Percentiles rank a stretch among this genome's conserved stretches.
These are phyloP conservation scores for Trichacis sp. DNA, from an alignment of 2,888 invertebrate genomes.

Conservation along the genomic window DNA sequence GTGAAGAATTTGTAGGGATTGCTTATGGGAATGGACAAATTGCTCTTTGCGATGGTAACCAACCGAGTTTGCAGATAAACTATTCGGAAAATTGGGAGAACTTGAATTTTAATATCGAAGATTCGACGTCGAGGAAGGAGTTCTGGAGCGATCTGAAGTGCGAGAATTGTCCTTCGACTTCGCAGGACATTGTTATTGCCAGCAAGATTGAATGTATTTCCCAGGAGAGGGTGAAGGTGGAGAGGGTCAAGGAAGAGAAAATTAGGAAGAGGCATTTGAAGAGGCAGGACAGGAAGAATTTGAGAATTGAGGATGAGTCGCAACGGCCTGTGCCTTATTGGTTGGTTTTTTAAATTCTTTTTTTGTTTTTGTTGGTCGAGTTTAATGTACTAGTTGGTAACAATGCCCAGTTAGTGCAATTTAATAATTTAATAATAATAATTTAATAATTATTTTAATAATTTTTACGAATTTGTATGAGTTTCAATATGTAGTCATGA, in stretches of 20 bases:
- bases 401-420: background rate
- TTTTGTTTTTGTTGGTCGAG: conserved; percentile 1
- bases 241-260: conserved; percentile 53
- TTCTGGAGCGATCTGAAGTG: conserved; percentile 65
- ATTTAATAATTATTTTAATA: no score
- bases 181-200: conserved; percentile 53
- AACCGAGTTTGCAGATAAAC: conserved; percentile 61
- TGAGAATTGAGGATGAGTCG: conserved; percentile 25
- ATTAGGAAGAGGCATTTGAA: conserved; percentile 56
- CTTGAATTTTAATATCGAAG: conserved; percentile 62
- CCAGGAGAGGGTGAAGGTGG: conserved; percentile 50
- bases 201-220: conserved; percentile 57
- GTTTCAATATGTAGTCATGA: no score
- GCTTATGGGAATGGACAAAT: conserved; percentile 65
- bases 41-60: conserved; percentile 63
- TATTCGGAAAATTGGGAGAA: conserved; percentile 68
- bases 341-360: conserved; percentile 13
- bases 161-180: conserved; percentile 57
- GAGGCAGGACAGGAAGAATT: conserved; percentile 51
- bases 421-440: no score
- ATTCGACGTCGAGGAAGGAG: conserved; percentile 57
- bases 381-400: no score
- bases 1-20: conserved; percentile 65
- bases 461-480: no score
- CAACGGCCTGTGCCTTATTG: conserved; percentile 41